Percentiles rank a stretch among this genome's conserved stretches.
These are phyloP conservation scores for Choloepus didactylus DNA, from an alignment of 2,797 vertebrate genomes.

Conservation along the genomic window DNA sequence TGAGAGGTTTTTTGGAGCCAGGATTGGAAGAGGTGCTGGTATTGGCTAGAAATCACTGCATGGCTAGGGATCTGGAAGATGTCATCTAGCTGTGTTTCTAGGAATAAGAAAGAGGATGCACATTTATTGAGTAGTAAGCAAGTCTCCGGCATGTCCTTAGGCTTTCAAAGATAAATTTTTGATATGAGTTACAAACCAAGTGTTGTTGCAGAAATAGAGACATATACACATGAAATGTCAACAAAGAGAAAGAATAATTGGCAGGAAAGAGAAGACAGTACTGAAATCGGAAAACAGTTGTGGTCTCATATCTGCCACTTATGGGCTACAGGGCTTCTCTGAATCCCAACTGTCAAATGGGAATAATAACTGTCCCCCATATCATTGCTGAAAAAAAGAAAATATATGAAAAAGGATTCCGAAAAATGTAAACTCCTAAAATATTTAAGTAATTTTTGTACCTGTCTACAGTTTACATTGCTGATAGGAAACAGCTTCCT, in stretches of 20 bases:
- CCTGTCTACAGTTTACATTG: not conserved
- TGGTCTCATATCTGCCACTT: not conserved
- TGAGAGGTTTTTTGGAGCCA: not conserved
- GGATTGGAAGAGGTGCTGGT: not conserved
- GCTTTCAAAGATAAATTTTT: not conserved
- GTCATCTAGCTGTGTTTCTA: not conserved
- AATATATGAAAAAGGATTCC: not conserved
- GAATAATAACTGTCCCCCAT: not conserved
- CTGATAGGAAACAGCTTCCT: not conserved
- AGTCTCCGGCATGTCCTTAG: not conserved
- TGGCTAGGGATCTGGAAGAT: not conserved
- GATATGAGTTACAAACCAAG: not conserved
- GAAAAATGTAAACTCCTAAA: not conserved
- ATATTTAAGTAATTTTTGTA: not conserved
- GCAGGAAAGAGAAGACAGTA: not conserved
- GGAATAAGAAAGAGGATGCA: not conserved
- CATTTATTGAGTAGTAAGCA: not conserved
- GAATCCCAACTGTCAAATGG: not conserved
- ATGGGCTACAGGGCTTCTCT: not conserved
- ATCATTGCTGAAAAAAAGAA: not conserved
- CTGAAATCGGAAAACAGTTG: not conserved
- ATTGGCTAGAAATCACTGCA: not conserved
- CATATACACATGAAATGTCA: not conserved
- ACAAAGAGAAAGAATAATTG: not conserved
- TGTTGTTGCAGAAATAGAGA: not conserved